Conservation (phyloP, 1,140 invertebrate genomes). For the Tenebrio molitor region DNA sequence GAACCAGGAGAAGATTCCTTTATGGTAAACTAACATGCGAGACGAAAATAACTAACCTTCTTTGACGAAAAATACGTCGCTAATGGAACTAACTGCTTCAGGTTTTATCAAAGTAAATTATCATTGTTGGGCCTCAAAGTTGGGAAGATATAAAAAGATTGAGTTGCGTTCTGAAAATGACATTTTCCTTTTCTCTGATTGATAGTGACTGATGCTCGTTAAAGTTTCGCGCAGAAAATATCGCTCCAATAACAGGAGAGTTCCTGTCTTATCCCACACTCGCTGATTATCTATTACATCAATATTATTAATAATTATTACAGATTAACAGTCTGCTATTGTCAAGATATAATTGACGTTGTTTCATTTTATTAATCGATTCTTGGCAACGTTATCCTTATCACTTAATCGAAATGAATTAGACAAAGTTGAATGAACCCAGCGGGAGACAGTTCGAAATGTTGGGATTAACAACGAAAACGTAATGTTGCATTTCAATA, state of each 20-base stretch:
- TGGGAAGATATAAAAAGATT: constrained; percentile 5
- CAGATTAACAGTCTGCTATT: neutral
- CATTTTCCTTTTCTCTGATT: constrained; percentile 32
- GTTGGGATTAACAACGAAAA: too few relatives aligned
- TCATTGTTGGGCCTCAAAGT: constrained; percentile 17
- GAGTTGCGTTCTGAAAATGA: constrained; percentile 23
- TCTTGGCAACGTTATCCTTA: neutral
- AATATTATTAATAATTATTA: constrained; percentile 12
- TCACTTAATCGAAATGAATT: neutral
- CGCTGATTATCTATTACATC: neutral
- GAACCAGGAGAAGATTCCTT: too few relatives aligned
- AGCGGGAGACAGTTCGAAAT: too few relatives aligned
- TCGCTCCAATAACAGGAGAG: too few relatives aligned
- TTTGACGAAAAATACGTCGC: neutral
- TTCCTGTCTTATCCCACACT: too few relatives aligned
- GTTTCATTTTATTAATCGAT: constrained; percentile 11
- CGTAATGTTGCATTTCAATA: too few relatives aligned
- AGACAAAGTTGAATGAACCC: neutral
- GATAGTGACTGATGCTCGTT: constrained; percentile 27
- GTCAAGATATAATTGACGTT: neutral
- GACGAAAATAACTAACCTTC: constrained; percentile 1
- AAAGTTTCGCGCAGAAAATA: too few relatives aligned
- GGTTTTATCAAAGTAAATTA: constrained; percentile 37
- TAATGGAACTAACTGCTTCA: constrained; percentile 27
- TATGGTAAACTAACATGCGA: neutral